Evolutionary conservation across 2,888 invertebrate species (phyloP).

Genomic region (Hecatera dysodea): DNA sequence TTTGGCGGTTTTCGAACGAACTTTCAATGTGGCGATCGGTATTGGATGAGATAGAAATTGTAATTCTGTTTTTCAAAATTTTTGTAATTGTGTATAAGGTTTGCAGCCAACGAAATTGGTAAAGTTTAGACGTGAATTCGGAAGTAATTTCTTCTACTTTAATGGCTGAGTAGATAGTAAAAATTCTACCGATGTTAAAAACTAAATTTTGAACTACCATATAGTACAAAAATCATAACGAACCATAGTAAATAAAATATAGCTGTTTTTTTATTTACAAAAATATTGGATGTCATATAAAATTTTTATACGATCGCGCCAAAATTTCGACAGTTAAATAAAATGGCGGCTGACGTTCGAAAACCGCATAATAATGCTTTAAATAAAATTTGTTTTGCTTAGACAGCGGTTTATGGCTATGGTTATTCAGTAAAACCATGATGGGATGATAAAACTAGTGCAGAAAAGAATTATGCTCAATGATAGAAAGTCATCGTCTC

Average conservation of each 20-base stretch:
- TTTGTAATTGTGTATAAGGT: conserved; percentile 29
- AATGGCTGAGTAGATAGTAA: conserved; percentile 62
- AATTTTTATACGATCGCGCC: conserved; percentile 49
- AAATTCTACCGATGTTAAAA: conserved; percentile 52
- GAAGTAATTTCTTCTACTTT: conserved; percentile 55
- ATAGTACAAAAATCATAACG: conserved; percentile 58
- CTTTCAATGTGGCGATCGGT: conserved; percentile 37
- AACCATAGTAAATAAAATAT: conserved; percentile 37
- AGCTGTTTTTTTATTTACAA: conserved; percentile 39
- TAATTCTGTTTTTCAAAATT: conserved; percentile 1
- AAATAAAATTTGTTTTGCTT: conserved; percentile 80
- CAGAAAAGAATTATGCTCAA: conserved; percentile 84
- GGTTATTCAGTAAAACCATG: conserved; percentile 77
- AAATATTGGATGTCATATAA: conserved; percentile 16
- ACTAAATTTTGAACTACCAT: conserved; percentile 44
- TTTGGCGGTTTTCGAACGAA: conserved; percentile 78
- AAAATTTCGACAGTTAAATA: conserved; percentile 46
- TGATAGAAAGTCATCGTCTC: conserved; percentile 78
- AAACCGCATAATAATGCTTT: conserved; percentile 80
- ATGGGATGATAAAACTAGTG: conserved; percentile 77
- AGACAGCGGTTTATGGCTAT: conserved; percentile 76
- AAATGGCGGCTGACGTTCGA: conserved; percentile 73
- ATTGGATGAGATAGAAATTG: conserved; percentile 22
- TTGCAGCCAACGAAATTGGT: conserved; percentile 22
- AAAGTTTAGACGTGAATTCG: conserved; percentile 43